A percentile compares a stretch with the other conserved stretches of the same genome.
phyloP scores from a whole-genome alignment of 2,113 vertebrate species.

The Vidua chalybeata region DNA sequence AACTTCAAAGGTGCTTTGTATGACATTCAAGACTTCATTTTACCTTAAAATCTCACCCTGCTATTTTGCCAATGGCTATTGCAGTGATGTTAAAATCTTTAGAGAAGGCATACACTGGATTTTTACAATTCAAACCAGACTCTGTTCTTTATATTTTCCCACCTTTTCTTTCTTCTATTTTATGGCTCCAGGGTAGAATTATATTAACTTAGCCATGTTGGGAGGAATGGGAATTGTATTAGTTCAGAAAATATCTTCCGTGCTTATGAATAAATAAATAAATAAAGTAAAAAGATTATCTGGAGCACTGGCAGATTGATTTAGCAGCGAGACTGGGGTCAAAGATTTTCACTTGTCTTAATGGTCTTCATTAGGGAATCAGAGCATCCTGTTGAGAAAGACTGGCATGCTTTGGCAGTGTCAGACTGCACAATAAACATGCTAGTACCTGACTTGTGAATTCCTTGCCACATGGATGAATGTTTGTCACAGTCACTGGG shows the following conservation, averaged over 20 bases:
- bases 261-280: not conserved
- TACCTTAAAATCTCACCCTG: not conserved
- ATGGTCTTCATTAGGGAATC: constrained; percentile 62
- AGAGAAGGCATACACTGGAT: not conserved
- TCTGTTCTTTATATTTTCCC: not conserved
- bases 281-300: not conserved
- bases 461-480: constrained; percentile 70
- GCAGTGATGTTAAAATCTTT: not conserved
- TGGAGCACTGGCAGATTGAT: constrained; percentile 48
- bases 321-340: not conserved
- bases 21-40: not conserved
- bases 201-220: not conserved
- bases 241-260: constrained; percentile 62
- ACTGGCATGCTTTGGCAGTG: constrained; percentile 31
- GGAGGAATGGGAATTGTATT: not conserved
- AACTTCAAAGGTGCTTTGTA: not conserved
- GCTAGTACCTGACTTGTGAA: constrained; percentile 67
- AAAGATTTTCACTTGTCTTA: constrained; percentile 66
- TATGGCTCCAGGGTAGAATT: not conserved
- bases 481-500: constrained; percentile 54
- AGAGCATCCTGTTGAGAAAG: constrained; percentile 59
- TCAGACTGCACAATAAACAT: constrained; percentile 40
- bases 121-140: not conserved
- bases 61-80: constrained; percentile 1
- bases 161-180: not conserved